Base-by-base conservation (phyloP, 2,888 invertebrate species). In the Blera fallax region DNA sequence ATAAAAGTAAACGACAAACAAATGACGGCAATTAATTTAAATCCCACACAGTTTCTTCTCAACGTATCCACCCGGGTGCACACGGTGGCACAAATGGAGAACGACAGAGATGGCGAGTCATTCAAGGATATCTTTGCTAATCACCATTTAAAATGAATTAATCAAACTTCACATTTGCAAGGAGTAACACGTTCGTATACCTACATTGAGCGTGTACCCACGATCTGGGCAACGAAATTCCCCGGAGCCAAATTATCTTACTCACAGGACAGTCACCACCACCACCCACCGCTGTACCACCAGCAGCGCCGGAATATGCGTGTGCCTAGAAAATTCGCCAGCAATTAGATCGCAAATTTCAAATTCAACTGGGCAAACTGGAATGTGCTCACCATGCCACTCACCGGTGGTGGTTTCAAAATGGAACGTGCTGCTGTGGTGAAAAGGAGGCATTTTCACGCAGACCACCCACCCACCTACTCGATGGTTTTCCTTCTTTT, bases 331-430 rank as follows among this genome's bases (percentile, higher is more conserved):
- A 65, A 77, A 82, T 82, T 77, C 77, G 72, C 77, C 77, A 52
- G 77, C 65, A 82, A 82, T 82, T 72, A 82, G 77, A 72, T 65
- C 65, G 50, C 58, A 77, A 77, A 64, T 74, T 74, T 74, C 50
- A 58, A 40, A 48, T 74, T 69, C 80, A 79, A 69, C 56, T 79
- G 79, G 62, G 29, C 60, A 64, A 60, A 62, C 16, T 18, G 67
- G 32, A 73, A 78, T 60, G 60, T 37, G 27, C 7, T 48, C 48
- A 14, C 10, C 54, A 24, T 32, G 14, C 24, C 67, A 54, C 29
- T 50, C 62, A 40, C n/a, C 58, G 56, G 54, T 52, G 65, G 54
- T 56, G 72, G 77, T 21, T 78, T 62, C 18, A n/a, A 54, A 77
- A 32, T 40, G 65, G 16, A 48, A 48, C 56, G 37, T 58, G 27